These are phyloP conservation scores for Lasioglossum baleicum DNA, from an alignment of 1,140 invertebrate species.

Conservation along the genomic window DNA sequence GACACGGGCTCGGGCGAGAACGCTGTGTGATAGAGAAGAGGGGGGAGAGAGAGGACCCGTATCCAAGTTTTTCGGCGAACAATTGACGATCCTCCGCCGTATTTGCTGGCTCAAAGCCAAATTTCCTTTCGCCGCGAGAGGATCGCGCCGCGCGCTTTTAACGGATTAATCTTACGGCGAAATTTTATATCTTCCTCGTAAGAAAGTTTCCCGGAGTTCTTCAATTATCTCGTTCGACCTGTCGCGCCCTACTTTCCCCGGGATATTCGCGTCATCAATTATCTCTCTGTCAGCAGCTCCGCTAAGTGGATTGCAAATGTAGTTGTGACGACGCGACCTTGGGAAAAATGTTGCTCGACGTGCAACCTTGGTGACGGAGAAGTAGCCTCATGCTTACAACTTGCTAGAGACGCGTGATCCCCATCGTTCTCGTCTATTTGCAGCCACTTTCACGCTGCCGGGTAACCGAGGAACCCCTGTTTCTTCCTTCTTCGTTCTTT, in stretches of 20 bases:
- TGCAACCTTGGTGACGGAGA: not conserved
- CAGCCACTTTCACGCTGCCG: no score
- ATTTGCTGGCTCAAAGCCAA: constrained; percentile 58
- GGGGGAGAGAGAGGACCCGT: constrained; percentile 9
- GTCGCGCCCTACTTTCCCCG: constrained; percentile 39
- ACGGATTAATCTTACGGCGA: constrained; percentile 55
- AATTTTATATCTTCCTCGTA: constrained; percentile 40
- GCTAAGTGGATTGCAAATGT: constrained; percentile 41
- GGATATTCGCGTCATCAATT: constrained; percentile 44
- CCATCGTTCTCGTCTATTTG: no score
- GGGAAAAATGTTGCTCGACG: not conserved
- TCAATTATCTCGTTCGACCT: constrained; percentile 40
- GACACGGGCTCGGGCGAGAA: not conserved
- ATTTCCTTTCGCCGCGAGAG: not conserved
- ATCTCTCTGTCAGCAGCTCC: constrained; percentile 35
- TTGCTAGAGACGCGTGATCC: no score
- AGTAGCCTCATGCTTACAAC: no score
- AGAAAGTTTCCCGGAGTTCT: constrained; percentile 36
- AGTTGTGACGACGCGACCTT: constrained; percentile 11
- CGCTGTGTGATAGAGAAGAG: no score
- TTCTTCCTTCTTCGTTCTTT: no score
- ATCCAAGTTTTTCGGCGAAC: constrained; percentile 52
- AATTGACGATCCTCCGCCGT: constrained; percentile 37
- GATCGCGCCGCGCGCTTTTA: constrained; percentile 44
- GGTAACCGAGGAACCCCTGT: no score